These are phyloP conservation scores for Onychostoma macrolepis DNA, from an alignment of 2,113 vertebrate genomes.

Conservation along the genomic window DNA sequence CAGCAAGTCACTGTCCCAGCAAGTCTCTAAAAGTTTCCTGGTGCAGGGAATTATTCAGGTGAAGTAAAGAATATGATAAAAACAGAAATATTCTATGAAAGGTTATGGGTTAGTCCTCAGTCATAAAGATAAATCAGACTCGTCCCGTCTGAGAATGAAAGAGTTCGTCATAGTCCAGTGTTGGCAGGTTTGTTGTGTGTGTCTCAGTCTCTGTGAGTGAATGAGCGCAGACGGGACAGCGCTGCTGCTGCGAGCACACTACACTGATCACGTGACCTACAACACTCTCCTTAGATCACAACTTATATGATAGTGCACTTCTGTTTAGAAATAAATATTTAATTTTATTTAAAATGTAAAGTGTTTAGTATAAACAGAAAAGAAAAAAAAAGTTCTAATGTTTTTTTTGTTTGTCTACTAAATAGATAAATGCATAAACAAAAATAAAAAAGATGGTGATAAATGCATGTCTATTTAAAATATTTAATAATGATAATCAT, in stretches of 20 bases:
- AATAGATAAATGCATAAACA: too few relatives aligned
- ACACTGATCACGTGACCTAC: background rate
- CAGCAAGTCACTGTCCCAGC: background rate
- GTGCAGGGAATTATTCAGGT: background rate
- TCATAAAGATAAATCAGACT: background rate
- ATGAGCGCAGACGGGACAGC: conserved; percentile 18
- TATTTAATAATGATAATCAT: background rate
- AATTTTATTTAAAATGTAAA: too few relatives aligned
- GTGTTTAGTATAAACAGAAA: too few relatives aligned
- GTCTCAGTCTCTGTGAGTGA: conserved; percentile 7
- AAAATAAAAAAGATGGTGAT: too few relatives aligned
- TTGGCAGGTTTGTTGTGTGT: background rate
- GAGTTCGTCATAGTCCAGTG: background rate
- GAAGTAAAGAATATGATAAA: background rate
- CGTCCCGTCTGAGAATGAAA: background rate
- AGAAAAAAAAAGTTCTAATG: too few relatives aligned
- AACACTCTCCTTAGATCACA: background rate
- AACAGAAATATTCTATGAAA: background rate
- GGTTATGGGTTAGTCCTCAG: background rate
- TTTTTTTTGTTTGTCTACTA: too few relatives aligned
- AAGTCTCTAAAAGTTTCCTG: conserved; percentile 9
- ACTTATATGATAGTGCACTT: background rate
- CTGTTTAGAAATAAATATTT: too few relatives aligned
- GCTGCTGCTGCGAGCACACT: background rate
- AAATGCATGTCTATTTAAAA: background rate